Evolutionary conservation across 2,888 invertebrate species (phyloP), one percentile per base, ranked within the genome.

Genomic region (Cephus runcator): DNA sequence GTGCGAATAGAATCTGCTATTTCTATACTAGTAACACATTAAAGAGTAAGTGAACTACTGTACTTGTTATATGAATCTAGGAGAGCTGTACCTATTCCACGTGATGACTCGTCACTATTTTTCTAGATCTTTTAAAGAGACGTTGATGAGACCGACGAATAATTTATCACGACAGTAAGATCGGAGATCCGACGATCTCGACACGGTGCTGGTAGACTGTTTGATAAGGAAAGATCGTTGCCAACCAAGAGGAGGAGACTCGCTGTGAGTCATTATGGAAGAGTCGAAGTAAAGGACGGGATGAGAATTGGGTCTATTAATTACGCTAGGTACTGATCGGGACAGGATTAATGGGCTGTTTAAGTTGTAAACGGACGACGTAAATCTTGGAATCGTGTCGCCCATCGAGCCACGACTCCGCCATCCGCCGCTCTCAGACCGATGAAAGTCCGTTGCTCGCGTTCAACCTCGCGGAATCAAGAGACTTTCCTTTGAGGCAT

Each of bases 341-440:
- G 73, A 73, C 35, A 77, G 68, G 79, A 81, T 79, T 81, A 81
- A 81, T 81, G 79, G 73, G 74, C 79, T 76, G 79, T 79, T 79
- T 76, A 79, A 79, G 56, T 76, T 74, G 79, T 77, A 77, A 79
- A 77, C 79, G 76, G 76, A 74, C 31, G 71, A 31, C 71, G 71
- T 71, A 71, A 71, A 71, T 71, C 71, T 71, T 23, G 71, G 9
- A 71, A 71, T 71, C 71, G 71, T 71, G 71, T 71, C 71, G 71
- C 71, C 71, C 71, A 71, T 71, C 71, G 31, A 71, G 71, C 71
- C 71, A 71, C 71, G 71, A 71, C 71, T 71, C 71, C 33, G 6
- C 34, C 71, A 15, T 56, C 56, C 56, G 56, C 23, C 56, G 56
- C 56, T 56, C 56, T 56, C 56, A 56, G 56, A 56, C 56, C 56